Conservation (phyloP, 2,113 vertebrate genomes). For the Paedocypris sp. region DNA sequence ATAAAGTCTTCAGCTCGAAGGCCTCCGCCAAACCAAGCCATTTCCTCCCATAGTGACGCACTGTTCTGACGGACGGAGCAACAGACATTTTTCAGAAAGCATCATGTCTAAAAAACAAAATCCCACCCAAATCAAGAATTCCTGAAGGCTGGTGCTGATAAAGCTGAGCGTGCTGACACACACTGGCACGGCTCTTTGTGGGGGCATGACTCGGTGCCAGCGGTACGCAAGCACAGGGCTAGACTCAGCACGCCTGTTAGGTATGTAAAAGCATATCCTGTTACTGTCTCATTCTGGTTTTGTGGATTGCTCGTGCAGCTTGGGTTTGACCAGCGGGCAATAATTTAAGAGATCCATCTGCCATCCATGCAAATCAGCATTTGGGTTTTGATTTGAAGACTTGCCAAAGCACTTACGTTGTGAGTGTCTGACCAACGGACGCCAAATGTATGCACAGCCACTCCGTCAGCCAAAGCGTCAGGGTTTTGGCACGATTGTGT, state of each 20-base stretch:
- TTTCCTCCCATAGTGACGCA: slow-evolving; percentile 2
- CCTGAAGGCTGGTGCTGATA: not conserved
- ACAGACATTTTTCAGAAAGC: not conserved
- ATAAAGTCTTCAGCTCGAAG: slow-evolving; percentile 8
- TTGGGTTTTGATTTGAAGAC: not conserved
- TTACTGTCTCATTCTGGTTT: not conserved
- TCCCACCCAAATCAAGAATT: not conserved
- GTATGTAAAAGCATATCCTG: not conserved
- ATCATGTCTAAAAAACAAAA: not conserved
- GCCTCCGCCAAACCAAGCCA: not conserved
- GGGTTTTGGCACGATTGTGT: slow-evolving; percentile 4
- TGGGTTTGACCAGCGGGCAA: not conserved
- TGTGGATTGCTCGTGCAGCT: not conserved
- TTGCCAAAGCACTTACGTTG: not conserved
- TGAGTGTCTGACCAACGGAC: not conserved
- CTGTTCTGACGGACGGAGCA: not conserved
- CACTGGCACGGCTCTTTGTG: slow-evolving; percentile 19
- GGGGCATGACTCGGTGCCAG: slow-evolving; percentile 11
- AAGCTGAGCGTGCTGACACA: slow-evolving; percentile 17
- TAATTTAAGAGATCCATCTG: not conserved
- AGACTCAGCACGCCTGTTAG: slow-evolving; percentile 8
- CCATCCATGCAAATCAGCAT: not conserved
- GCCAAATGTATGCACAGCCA: not conserved
- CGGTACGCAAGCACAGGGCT: not conserved
- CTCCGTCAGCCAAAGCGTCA: slow-evolving; percentile 11